Evolutionary conservation across 2,113 vertebrate genomes (phyloP).

Genomic region (Marmota flaviventris): DNA sequence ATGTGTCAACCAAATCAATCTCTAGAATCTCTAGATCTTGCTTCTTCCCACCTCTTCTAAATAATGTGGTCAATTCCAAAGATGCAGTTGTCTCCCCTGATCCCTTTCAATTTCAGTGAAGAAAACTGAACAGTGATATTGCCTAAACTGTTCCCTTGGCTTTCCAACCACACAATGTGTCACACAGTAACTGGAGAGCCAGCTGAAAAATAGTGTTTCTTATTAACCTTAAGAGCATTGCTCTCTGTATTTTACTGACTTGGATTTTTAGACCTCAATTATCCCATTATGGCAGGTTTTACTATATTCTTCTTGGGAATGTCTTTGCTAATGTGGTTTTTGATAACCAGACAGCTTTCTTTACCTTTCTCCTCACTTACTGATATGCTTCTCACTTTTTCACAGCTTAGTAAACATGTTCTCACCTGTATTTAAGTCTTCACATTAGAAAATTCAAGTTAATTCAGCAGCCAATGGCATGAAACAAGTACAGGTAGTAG

Average conservation of each 20-base stretch:
- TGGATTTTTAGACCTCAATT: not conserved
- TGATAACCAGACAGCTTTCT: not conserved
- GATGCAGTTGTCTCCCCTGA: rapidly evolving
- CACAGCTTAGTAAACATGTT: not conserved
- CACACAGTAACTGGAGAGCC: not conserved
- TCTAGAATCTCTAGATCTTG: not conserved
- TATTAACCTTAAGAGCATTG: not conserved
- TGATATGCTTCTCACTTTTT: not conserved
- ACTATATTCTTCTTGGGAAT: not conserved
- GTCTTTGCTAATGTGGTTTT: slow-evolving; percentile 14
- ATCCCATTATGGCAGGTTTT: not conserved
- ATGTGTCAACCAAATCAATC: not conserved
- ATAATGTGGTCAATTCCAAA: not conserved
- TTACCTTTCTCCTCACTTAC: not conserved
- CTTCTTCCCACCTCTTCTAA: not conserved
- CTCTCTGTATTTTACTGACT: not conserved
- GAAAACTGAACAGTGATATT: not conserved
- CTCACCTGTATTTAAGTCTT: not conserved
- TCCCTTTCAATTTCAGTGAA: not conserved
- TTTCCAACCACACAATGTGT: not conserved
- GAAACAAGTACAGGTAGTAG: not conserved
- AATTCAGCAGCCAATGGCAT: slow-evolving; percentile 29
- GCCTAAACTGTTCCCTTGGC: not conserved
- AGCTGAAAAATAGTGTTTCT: not conserved
- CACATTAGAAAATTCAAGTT: not conserved